Percentiles rank a stretch among this genome's conserved stretches.
Conservation (phyloP, 2,888 invertebrate genomes). For the Byasa hedistus region DNA sequence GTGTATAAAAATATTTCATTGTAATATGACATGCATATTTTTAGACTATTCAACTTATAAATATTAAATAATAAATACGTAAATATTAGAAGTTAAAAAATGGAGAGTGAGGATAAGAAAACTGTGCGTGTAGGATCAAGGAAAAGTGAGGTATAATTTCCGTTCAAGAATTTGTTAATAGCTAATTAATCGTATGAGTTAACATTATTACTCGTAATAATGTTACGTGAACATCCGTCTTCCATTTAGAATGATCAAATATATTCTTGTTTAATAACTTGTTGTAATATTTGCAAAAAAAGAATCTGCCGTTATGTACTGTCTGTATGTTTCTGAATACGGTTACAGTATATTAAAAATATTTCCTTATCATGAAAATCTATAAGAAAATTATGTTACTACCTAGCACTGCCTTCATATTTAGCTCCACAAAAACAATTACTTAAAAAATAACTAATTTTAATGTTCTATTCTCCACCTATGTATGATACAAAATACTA, state of each 20-base stretch:
- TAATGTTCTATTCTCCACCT: too few relatives aligned
- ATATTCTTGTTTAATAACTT: slow-evolving; percentile 7
- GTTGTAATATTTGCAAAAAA: not conserved
- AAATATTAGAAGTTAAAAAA: slow-evolving; percentile 33
- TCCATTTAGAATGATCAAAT: slow-evolving; percentile 15
- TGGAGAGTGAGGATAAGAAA: slow-evolving; percentile 68
- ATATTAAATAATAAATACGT: not conserved
- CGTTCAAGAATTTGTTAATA: not conserved
- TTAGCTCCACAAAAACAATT: not conserved
- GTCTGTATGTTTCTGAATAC: not conserved
- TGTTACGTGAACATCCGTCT: slow-evolving; percentile 23
- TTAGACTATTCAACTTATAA: not conserved
- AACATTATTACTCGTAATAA: slow-evolving; percentile 2
- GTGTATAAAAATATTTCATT: slow-evolving; percentile 33
- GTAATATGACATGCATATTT: not conserved
- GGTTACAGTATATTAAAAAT: not conserved
- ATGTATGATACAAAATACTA: too few relatives aligned
- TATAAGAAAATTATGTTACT: not conserved
- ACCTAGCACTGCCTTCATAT: not conserved
- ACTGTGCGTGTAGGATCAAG: slow-evolving; percentile 89
- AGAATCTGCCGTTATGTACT: not conserved
- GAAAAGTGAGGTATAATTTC: slow-evolving; percentile 85
- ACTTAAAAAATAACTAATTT: too few relatives aligned
- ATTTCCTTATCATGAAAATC: not conserved
- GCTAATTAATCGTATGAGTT: slow-evolving; percentile 32